Percentiles rank a stretch among this genome's conserved stretches.
Evolutionary conservation across 2,888 invertebrate species (phyloP).

Genomic region (Volucella inflata): DNA sequence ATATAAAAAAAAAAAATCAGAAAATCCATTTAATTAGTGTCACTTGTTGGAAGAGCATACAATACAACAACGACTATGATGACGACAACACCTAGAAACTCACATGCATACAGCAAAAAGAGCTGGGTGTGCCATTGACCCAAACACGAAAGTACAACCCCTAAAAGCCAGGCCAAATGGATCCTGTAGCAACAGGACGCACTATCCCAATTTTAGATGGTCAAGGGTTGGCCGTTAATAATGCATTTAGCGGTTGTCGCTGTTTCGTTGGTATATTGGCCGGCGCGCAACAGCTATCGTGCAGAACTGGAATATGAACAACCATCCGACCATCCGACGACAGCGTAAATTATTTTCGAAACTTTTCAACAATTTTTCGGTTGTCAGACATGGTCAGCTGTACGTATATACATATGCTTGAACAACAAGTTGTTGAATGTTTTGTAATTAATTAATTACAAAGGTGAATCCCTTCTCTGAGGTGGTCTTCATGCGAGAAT

Average conservation of each 20-base stretch:
- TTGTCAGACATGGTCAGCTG: background rate
- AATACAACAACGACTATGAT: background rate
- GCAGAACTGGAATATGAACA: background rate
- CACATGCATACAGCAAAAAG: constrained; percentile 2
- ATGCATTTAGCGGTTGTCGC: constrained; percentile 19
- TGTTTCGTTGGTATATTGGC: background rate
- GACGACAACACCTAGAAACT: background rate
- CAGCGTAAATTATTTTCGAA: constrained; percentile 9
- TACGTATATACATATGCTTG: background rate
- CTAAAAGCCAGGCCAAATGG: background rate
- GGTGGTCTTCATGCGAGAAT: background rate
- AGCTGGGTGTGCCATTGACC: constrained; percentile 21
- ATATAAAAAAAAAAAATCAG: constrained; percentile 7
- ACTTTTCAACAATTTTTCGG: background rate
- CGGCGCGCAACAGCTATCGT: background rate
- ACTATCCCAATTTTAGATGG: background rate
- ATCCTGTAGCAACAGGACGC: background rate
- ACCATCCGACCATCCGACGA: background rate
- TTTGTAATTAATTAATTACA: constrained; percentile 9
- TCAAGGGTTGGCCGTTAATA: constrained; percentile 13
- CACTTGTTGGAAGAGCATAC: constrained; percentile 33
- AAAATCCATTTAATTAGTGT: constrained; percentile 41
- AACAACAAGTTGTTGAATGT: constrained; percentile 15
- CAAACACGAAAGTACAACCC: constrained; percentile 14
- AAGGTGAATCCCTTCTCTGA: background rate